phyloP scores from a whole-genome alignment of 2,888 invertebrate genomes.

The Tinea semifulvella region DNA sequence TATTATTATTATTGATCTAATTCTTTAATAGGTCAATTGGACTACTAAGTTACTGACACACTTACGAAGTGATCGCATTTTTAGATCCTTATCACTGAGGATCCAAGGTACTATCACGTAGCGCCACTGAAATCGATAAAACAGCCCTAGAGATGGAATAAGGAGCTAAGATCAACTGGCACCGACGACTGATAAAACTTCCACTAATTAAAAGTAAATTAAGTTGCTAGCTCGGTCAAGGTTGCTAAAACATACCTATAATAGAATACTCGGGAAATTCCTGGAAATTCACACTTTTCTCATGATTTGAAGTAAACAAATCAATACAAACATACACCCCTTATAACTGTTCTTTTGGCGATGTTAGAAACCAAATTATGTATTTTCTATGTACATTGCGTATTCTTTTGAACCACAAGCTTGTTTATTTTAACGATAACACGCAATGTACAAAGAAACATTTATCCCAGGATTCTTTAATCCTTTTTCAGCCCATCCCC shows the following conservation, averaged over 20 bases:
- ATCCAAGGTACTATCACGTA: neutral
- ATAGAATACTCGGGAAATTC: conserved; percentile 25
- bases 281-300: conserved; percentile 33
- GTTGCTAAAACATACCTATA: conserved; percentile 42
- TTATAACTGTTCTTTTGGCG: no score
- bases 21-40: conserved; percentile 21
- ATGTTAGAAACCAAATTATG: no score
- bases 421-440: no score
- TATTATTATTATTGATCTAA: neutral
- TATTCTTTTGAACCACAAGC: no score
- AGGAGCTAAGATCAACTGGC: conserved; percentile 39
- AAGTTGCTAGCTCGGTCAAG: conserved; percentile 47
- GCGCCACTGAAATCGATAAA: conserved; percentile 51
- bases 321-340: no score
- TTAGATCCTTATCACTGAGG: conserved; percentile 39
- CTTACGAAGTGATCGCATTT: conserved; percentile 36
- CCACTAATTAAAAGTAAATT: conserved; percentile 35
- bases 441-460: no score
- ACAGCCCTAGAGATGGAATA: conserved; percentile 32
- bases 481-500: no score
- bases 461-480: no score
- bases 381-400: no score
- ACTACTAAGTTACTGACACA: conserved; percentile 38
- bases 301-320: conserved; percentile 55
- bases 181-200: conserved; percentile 51